Evolutionary conservation across 2,888 invertebrate genomes (phyloP).

Genomic region (Stegana nigrithorax): DNA sequence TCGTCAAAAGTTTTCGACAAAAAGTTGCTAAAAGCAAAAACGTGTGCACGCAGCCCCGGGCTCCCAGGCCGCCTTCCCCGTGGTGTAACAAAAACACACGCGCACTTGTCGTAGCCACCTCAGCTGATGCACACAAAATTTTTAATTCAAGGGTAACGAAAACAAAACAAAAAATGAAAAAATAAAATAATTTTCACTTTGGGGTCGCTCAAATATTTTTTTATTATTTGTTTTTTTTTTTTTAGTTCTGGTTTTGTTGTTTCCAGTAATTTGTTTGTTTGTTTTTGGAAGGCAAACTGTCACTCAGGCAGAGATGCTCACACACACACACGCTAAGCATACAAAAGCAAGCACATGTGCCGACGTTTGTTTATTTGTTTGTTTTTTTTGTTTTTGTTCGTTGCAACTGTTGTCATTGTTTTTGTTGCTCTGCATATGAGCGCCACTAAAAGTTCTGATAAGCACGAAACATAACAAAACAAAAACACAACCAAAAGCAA

Average conservation of each 20-base stretch:
- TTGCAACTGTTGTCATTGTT: slow-evolving; percentile 30
- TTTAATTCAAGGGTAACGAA: not conserved
- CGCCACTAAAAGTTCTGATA: no score
- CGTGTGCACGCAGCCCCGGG: slow-evolving; percentile 5
- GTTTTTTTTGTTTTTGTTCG: slow-evolving; percentile 30
- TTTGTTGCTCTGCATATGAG: slow-evolving; percentile 17
- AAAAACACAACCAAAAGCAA: slow-evolving; percentile 11
- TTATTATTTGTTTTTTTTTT: not conserved
- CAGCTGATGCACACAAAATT: no score
- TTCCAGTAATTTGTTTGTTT: slow-evolving; percentile 34
- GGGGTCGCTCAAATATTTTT: not conserved
- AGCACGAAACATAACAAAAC: not conserved
- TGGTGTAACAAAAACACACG: no score
- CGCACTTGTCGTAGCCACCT: no score
- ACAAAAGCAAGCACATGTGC: slow-evolving; percentile 14
- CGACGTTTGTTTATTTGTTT: slow-evolving; percentile 13
- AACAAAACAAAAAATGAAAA: no score
- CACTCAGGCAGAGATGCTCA: slow-evolving; percentile 11
- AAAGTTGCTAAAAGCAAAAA: slow-evolving; percentile 13
- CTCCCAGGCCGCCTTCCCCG: no score
- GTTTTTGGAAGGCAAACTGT: slow-evolving; percentile 24
- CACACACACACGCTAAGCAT: slow-evolving; percentile 16
- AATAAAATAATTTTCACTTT: not conserved
- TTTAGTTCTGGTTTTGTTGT: slow-evolving; percentile 12
- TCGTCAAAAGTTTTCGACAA: slow-evolving; percentile 32